phyloP scores from a whole-genome alignment of 2,888 invertebrate species.

The Eupithecia centaureata region DNA sequence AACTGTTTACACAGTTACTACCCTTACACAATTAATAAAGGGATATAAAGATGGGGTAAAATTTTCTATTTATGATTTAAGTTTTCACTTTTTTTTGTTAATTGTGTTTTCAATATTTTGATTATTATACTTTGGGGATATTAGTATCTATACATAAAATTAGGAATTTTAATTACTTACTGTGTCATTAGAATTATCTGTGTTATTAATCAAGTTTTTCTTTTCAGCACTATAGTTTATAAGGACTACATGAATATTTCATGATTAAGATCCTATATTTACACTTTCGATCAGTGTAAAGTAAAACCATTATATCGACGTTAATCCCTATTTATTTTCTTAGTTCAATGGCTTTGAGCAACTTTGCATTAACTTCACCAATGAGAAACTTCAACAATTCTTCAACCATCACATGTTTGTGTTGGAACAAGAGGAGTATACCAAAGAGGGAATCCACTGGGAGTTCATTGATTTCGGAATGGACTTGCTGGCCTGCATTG shows the following conservation, averaged over 20 bases:
- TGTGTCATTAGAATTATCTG: background rate
- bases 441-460: conserved; percentile 98
- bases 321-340: conserved; percentile 71
- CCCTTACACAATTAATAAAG: background rate
- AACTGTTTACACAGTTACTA: no score
- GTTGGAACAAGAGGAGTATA: conserved; percentile 99
- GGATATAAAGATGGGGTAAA: background rate
- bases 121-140: background rate
- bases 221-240: conserved; percentile 26
- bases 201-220: conserved; percentile 19
- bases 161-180: background rate
- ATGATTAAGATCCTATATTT: conserved; percentile 1
- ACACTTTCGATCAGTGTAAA: conserved; percentile 37
- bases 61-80: background rate
- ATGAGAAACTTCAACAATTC: conserved; percentile 99
- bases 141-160: background rate
- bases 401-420: conserved; percentile 99
- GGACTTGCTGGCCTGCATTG: conserved; percentile 99
- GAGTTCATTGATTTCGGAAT: conserved; percentile 99
- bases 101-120: background rate
- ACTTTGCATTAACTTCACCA: conserved; percentile 99
- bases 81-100: background rate
- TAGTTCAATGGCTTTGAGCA: conserved; percentile 99
- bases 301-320: conserved; percentile 43
- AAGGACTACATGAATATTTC: background rate